Evolutionary conservation across 2,888 invertebrate species (phyloP).

Genomic region (Pycnomerus fuliginosus): DNA sequence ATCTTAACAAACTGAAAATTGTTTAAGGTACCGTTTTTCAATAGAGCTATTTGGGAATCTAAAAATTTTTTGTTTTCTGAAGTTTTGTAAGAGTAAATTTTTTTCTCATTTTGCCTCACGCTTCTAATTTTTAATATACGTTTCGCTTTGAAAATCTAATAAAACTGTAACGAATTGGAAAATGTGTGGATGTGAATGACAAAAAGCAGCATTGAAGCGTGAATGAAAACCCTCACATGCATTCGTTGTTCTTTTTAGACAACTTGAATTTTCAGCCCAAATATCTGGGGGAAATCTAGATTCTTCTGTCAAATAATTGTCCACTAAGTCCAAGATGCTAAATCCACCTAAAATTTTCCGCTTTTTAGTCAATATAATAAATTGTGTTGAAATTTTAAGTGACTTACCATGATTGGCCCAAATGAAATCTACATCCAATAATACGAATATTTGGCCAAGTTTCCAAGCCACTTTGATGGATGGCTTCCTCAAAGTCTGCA

Average conservation of each 20-base stretch:
- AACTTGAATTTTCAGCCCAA: slow-evolving; percentile 1
- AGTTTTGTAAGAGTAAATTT: slow-evolving; percentile 1
- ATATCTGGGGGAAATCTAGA: slow-evolving; percentile 1
- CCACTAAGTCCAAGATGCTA: slow-evolving; percentile 1
- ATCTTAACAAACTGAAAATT: slow-evolving; percentile 2
- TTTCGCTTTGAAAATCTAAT: slow-evolving; percentile 2
- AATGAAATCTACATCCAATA: background rate
- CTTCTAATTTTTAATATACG: slow-evolving; percentile 3
- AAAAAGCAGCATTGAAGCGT: background rate
- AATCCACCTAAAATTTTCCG: slow-evolving; percentile 2
- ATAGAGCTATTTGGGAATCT: background rate
- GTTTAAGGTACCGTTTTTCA: background rate
- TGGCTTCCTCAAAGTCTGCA: too few relatives aligned
- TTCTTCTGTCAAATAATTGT: slow-evolving; percentile 1
- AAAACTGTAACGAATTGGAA: slow-evolving; percentile 1
- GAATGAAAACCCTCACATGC: slow-evolving; percentile 3
- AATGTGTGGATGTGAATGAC: slow-evolving; percentile 1
- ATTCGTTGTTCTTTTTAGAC: slow-evolving; percentile 1
- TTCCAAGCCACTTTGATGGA: too few relatives aligned
- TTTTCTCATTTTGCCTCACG: background rate
- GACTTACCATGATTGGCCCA: slow-evolving; percentile 1
- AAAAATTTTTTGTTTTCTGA: background rate
- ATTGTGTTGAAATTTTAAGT: background rate
- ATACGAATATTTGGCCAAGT: background rate
- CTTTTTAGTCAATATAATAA: background rate